These are phyloP conservation scores for Zygaena filipendulae DNA, from an alignment of 2,888 invertebrate genomes.

Conservation along the genomic window DNA sequence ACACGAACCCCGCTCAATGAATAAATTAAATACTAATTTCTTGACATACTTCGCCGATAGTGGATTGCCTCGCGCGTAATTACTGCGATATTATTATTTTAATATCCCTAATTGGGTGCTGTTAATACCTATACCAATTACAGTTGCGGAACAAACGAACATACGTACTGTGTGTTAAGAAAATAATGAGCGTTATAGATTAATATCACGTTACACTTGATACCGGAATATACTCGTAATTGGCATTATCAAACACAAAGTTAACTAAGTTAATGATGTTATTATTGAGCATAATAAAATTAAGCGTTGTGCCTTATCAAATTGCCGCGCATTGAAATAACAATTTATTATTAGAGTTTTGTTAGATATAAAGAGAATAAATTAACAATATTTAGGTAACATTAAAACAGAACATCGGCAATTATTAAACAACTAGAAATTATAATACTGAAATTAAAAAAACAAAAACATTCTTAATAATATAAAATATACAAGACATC, in stretches of 20 bases:
- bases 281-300: no score
- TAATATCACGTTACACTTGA: conserved; percentile 21
- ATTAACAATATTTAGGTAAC: no score
- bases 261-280: no score
- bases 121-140: conserved; percentile 23
- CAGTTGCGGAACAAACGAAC: conserved; percentile 18
- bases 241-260: conserved; percentile 20
- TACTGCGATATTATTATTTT: conserved; percentile 36
- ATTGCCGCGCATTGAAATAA: no score
- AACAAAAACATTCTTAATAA: no score
- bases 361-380: no score
- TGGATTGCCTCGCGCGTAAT: conserved; percentile 56
- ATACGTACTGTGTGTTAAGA: conserved; percentile 20
- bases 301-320: no score
- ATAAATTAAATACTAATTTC: conserved; percentile 63
- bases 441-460: no score
- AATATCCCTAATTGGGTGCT: conserved; percentile 23
- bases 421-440: no score
- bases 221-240: conserved; percentile 17
- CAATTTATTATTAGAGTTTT: no score
- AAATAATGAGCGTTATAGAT: conserved; percentile 24
- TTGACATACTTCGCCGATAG: conserved; percentile 56
- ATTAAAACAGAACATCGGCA: no score
- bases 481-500: no score
- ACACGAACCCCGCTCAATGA: conserved; percentile 52